Base-by-base conservation (phyloP, 2,888 invertebrate species). In the Drosophila nigricruria region DNA sequence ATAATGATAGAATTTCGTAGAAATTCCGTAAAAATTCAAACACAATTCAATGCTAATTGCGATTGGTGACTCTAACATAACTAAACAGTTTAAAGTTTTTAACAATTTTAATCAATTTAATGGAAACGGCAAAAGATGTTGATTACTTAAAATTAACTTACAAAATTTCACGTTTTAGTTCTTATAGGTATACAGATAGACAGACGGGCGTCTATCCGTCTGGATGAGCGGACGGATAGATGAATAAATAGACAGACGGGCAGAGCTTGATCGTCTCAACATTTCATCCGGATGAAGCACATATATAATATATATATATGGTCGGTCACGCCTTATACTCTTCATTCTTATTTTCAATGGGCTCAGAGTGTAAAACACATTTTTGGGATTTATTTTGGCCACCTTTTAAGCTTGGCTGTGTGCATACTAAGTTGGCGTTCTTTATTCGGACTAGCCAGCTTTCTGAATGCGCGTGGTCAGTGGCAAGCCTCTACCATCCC, bases 371-470 rank as follows among this genome's bases (percentile, higher is more conserved):
- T 10, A 18, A 5, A 8, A 10, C 9, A 40, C 16, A 43, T 25
- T 20, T 38, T 56, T n/a, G 9, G 42, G 20, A 43, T 49, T 57
- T 68, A 32, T 57, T 60, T 59, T 43, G 10, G 27, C 25, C 61
- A 65, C 42, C 38, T 61, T 34, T 59, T 58, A 47, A 43, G 34
- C 30, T 40, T 30, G 45, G 8, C 9, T 14, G 38, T 47, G n/a
- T 25, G 45, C 18, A 23, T 45, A 23, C 20, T 16, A 65, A 70
- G 64, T 76, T 76, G 53, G 20, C n/a, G 30, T 50, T 65, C 61
- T 65, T 62, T 70, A 43, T 56, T 23, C 9, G 25, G 30, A 40
- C 32, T 14, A 49, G 47, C 54, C 73, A 40, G 42, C 49, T 57
- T 34, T 58, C 32, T 54, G 34, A 16, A n/a, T 54, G 42, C n/a